Percentiles rank a stretch among this genome's conserved stretches.
phyloP scores from a whole-genome alignment of 2,113 vertebrate species.

The Clarias magur region DNA sequence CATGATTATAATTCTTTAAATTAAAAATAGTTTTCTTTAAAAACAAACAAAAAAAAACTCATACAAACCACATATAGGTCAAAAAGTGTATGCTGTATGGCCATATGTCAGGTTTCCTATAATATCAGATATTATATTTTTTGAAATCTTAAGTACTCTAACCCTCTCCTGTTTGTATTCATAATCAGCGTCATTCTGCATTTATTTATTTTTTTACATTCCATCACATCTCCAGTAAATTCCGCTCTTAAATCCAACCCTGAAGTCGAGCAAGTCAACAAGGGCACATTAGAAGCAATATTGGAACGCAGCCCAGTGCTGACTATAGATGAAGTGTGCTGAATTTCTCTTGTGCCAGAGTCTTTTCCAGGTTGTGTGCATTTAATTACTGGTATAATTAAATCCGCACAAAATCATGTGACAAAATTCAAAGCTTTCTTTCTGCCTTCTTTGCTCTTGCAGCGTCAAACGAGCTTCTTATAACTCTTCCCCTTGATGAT shows the following conservation, averaged over 20 bases:
- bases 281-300: neutral
- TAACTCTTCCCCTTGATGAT: neutral
- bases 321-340: constrained; percentile 28
- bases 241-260: neutral
- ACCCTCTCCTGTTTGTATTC: neutral
- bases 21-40: neutral
- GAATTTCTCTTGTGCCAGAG: constrained; percentile 29
- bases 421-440: neutral
- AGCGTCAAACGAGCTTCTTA: constrained; percentile 24
- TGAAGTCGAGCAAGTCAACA: neutral
- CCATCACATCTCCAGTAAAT: neutral
- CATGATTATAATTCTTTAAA: neutral
- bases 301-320: constrained; percentile 9
- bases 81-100: neutral
- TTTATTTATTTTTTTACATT: neutral
- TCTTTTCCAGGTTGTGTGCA: constrained; percentile 14
- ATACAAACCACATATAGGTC: neutral
- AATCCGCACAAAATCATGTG: neutral
- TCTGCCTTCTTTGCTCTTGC: constrained; percentile 25
- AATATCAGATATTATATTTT: neutral
- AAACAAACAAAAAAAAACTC: neutral
- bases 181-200: neutral
- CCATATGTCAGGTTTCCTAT: constrained; percentile 2
- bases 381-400: neutral
- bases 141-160: neutral